Evolutionary conservation across 1,140 invertebrate genomes (phyloP).

Genomic region (Microvelia longipes): DNA sequence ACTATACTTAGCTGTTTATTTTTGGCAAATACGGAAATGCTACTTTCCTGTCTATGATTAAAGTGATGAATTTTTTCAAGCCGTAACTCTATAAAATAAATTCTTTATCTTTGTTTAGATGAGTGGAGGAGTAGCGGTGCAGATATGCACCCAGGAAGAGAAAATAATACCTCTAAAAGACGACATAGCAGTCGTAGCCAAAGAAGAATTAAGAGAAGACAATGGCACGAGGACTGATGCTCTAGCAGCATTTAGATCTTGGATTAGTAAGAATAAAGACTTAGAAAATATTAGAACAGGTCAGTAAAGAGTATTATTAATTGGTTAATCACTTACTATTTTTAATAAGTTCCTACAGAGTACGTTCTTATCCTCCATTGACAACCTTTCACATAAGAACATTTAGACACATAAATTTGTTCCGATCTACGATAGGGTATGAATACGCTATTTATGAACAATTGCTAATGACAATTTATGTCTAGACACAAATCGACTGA

Average conservation of each 20-base stretch:
- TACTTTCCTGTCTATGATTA: no score
- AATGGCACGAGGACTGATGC: slow-evolving; percentile 39
- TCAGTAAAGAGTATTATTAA: not conserved
- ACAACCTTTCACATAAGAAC: not conserved
- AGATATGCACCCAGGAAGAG: slow-evolving; percentile 14
- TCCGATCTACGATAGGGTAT: not conserved
- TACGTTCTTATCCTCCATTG: not conserved
- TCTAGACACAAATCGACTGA: no score
- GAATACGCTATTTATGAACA: not conserved
- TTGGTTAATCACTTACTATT: no score
- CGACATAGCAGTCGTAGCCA: slow-evolving; percentile 36
- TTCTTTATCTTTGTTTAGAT: slow-evolving; percentile 13
- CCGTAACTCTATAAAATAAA: no score
- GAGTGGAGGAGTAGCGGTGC: not conserved
- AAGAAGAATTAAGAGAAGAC: slow-evolving; percentile 46
- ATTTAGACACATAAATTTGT: not conserved
- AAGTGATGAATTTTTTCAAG: no score
- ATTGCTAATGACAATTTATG: not conserved
- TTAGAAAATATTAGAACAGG: slow-evolving; percentile 46
- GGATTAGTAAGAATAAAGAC: slow-evolving; percentile 49
- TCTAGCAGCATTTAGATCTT: slow-evolving; percentile 42
- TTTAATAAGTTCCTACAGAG: no score
- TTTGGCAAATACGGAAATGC: no score
- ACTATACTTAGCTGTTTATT: no score
- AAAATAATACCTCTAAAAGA: slow-evolving; percentile 29